Evolutionary conservation across 2,888 invertebrate species (phyloP), one percentile per base, ranked within the genome.

Genomic region (Asteroscopus sphinx): DNA sequence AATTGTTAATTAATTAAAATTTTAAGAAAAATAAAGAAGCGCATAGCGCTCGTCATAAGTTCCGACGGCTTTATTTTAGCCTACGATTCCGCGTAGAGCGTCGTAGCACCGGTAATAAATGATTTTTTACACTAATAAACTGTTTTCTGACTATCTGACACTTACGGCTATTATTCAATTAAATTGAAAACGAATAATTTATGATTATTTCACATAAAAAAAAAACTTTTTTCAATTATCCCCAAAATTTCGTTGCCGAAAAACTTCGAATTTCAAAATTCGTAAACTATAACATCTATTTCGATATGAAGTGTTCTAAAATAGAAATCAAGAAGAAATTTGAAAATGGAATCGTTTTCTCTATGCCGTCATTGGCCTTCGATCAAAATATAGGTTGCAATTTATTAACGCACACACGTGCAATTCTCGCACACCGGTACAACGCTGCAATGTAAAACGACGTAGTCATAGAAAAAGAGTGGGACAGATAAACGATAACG

Each of bases 351-450:
- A 77, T 65, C 74, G 72, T 73, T 79, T 79, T 82, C 77, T 83
- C 81, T 82, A 79, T 76, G 78, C 77, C 82, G 85, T 89, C 87
- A 90, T 90, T 92, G 90, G 90, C 90, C 91, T 91, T 91, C 89
- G 87, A 90, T 91, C 88, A 90, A 92, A 93, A 93, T 93, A 92
- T 92, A 90, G 91, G 90, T 91, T 93, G 91, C 89, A 90, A 90
- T 93, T 91, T 90, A 88, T 89, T 88, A 90, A 91, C 90, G 76
- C 91, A 88, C 87, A 90, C 91, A 85, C 70, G 75, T 74, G 69
- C 39, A 62, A 4, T 11, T 15, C 73, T 89, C 87, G 83, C 92
- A 90, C 87, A 89, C 89, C 67, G 60, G 62, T 61, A 35, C 57
- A 75, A 45, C 42, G 68, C 53, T 70, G 78, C 77, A 70, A 77